Conservation (phyloP, 2,113 vertebrate genomes). For the Epinephelus fuscoguttatus region DNA sequence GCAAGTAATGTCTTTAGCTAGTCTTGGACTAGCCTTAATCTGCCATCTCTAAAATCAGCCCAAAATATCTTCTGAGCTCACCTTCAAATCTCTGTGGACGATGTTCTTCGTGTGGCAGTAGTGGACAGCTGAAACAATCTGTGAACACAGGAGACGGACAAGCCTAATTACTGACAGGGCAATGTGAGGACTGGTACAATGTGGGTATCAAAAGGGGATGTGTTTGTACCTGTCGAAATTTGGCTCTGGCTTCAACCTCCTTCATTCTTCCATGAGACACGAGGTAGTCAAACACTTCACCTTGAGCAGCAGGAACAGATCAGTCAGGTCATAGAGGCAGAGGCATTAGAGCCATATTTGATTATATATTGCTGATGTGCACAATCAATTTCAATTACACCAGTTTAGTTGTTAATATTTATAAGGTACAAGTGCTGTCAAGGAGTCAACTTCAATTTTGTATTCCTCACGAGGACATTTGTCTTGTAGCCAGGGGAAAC, state of each 20-base stretch:
- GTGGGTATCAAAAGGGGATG: not conserved
- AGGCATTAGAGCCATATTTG: not conserved
- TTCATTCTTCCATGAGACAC: conserved; percentile 97
- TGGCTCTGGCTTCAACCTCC: conserved; percentile 94
- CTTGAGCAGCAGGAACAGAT: conserved; percentile 49
- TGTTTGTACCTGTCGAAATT: conserved; percentile 84
- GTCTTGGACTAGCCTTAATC: conserved; percentile 64
- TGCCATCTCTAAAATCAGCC: conserved; percentile 11
- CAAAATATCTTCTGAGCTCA: conserved; percentile 70
- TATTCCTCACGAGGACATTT: not conserved
- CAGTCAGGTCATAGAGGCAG: conserved; percentile 10
- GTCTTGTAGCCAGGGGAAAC: not conserved
- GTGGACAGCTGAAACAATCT: conserved; percentile 95
- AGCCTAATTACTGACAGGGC: not conserved
- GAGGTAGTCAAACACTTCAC: conserved; percentile 95
- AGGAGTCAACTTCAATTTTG: not conserved
- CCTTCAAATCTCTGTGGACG: conserved; percentile 95
- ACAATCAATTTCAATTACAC: conserved; percentile 17
- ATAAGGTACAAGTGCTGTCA: not conserved
- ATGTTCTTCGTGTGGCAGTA: conserved; percentile 97
- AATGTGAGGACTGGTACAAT: not conserved
- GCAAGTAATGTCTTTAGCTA: conserved; percentile 32
- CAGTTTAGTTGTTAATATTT: conserved; percentile 27
- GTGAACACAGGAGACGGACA: conserved; percentile 63
- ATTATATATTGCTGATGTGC: not conserved